Evolutionary conservation across 2,797 vertebrate species (phyloP).

Genomic region (Urosaurus nigricauda): DNA sequence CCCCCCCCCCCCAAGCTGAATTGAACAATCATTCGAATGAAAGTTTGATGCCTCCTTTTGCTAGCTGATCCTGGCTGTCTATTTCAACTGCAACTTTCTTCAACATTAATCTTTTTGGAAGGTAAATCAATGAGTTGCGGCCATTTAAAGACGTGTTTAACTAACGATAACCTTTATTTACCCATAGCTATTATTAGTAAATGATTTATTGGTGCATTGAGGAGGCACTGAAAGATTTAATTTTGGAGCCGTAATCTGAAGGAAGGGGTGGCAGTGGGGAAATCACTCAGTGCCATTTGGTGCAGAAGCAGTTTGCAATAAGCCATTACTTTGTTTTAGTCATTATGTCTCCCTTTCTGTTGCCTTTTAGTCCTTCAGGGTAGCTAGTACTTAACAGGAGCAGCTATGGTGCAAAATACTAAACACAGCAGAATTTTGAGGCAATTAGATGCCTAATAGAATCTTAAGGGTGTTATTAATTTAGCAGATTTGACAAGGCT

Average conservation of each 20-base stretch:
- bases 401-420: conserved; percentile 34
- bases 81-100: conserved; percentile 40
- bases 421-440: conserved; percentile 47
- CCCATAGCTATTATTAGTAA: conserved; percentile 44
- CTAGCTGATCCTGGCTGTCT: not conserved
- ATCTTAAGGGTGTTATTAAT: conserved; percentile 46
- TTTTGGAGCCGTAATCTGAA: conserved; percentile 25
- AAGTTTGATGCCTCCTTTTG: conserved; percentile 18
- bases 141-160: conserved; percentile 52
- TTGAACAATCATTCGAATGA: not conserved
- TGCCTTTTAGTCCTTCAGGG: conserved; percentile 16
- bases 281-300: conserved; percentile 18
- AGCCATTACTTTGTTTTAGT: conserved; percentile 28
- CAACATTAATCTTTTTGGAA: conserved; percentile 49
- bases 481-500: conserved; percentile 54
- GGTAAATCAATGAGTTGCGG: conserved; percentile 15
- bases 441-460: conserved; percentile 47
- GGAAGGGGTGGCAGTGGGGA: not conserved
- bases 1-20: not conserved
- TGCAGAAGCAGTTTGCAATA: conserved; percentile 9
- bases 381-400: conserved; percentile 25
- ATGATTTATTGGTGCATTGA: conserved; percentile 41
- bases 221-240: not conserved
- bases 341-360: conserved; percentile 10
- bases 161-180: conserved; percentile 50